Conservation (phyloP, 2,888 invertebrate genomes). For the Osmoderma eremita region DNA sequence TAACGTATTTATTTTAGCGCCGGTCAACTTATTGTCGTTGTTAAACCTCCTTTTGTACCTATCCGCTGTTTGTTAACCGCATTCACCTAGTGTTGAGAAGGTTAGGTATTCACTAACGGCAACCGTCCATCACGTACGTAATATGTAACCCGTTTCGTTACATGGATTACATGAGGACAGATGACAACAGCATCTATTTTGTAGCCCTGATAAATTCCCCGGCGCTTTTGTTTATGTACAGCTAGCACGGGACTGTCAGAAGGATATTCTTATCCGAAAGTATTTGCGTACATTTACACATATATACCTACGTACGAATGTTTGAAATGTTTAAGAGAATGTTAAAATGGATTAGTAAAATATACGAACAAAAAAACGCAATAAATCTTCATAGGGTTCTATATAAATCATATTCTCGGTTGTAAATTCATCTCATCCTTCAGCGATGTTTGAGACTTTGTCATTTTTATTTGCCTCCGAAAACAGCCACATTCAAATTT, state of each 20-base stretch:
- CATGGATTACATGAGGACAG: conserved; percentile 1
- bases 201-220: conserved; percentile 12
- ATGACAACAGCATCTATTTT: conserved; percentile 16
- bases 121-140: conserved; percentile 8
- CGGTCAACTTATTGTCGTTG: background rate
- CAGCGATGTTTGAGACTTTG: no score
- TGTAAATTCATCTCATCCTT: no score
- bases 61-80: conserved; percentile 12
- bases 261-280: conserved; percentile 7
- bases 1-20: background rate
- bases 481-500: no score
- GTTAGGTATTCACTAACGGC: conserved; percentile 8
- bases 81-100: conserved; percentile 7
- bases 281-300: conserved; percentile 1
- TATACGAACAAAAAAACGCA: no score
- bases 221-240: conserved; percentile 3
- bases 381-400: no score
- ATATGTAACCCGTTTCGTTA: conserved; percentile 15
- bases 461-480: no score
- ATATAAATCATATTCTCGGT: no score
- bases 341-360: background rate
- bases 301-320: no score
- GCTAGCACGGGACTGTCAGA: background rate
- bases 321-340: conserved; percentile 4
- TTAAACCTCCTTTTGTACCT: background rate